Evolutionary conservation across 2,888 invertebrate species (phyloP).

Genomic region (Zhuqinia jingwanae): DNA sequence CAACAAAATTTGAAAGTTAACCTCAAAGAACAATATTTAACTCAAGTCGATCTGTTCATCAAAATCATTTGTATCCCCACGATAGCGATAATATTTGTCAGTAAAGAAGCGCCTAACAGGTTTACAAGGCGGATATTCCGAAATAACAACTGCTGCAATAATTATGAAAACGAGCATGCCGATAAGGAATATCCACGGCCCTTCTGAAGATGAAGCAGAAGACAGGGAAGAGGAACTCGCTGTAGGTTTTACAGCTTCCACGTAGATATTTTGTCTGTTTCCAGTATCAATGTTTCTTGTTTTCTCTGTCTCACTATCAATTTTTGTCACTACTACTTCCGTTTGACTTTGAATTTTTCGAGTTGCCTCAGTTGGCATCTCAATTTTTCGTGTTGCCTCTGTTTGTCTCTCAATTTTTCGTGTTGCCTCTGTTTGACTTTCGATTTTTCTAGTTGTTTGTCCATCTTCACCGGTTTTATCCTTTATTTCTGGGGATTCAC

Average conservation of each 20-base stretch:
- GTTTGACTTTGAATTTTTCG: background rate
- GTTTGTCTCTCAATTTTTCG: background rate
- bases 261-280: no score
- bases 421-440: background rate
- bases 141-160: conserved; percentile 11
- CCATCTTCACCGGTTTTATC: no score
- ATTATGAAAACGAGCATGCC: background rate
- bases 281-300: no score
- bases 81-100: background rate
- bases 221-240: no score
- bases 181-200: background rate
- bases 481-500: no score
- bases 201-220: background rate
- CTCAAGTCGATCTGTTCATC: background rate
- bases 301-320: no score
- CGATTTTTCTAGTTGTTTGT: no score
- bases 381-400: background rate
- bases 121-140: conserved; percentile 3
- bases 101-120: conserved; percentile 12
- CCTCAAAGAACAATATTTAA: no score
- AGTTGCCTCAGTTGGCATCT: background rate
- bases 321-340: no score
- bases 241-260: no score
- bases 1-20: no score
- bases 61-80: background rate